Evolutionary conservation across 37 sponge, comb jelly and placozoan genomes (phyloP).

Genomic region (Agelas oroides): DNA sequence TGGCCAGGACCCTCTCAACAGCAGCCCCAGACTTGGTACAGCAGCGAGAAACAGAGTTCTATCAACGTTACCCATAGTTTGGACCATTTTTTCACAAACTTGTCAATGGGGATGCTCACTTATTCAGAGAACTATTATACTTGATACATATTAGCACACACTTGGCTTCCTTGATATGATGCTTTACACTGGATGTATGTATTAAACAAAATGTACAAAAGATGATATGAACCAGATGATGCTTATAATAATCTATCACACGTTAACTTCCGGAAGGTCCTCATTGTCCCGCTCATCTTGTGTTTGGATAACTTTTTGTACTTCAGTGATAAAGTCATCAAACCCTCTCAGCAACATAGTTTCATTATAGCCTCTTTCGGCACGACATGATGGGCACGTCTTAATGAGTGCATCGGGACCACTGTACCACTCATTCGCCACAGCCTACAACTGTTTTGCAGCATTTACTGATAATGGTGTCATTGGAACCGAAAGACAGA

Average conservation of each 20-base stretch:
- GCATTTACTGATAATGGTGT: slow-evolving; percentile 56
- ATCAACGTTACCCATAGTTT: slow-evolving; percentile 6
- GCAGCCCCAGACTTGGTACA: not conserved
- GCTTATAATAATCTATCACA: not conserved
- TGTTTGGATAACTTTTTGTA: not conserved
- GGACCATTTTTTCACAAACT: slow-evolving; percentile 14
- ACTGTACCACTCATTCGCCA: slow-evolving; percentile 51
- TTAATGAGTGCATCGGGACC: slow-evolving; percentile 55
- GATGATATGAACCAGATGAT: not conserved
- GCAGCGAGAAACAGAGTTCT: slow-evolving; percentile 7
- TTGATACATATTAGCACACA: not conserved
- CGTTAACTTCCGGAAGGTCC: not conserved
- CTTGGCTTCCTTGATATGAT: not conserved
- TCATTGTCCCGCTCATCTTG: not conserved
- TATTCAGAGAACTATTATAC: slow-evolving; percentile 23
- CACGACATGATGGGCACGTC: slow-evolving; percentile 50
- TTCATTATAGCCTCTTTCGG: slow-evolving; percentile 50
- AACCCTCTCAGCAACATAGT: slow-evolving; percentile 32
- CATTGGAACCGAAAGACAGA: slow-evolving; percentile 22
- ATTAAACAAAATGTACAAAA: not conserved
- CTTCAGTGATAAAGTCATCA: slow-evolving; percentile 11
- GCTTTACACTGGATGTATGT: not conserved
- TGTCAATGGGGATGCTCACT: slow-evolving; percentile 33
- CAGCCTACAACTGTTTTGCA: slow-evolving; percentile 64
- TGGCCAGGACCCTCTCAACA: slow-evolving; percentile 21